phyloP scores from a whole-genome alignment of 1,140 invertebrate species.

The Leptinotarsa texana region DNA sequence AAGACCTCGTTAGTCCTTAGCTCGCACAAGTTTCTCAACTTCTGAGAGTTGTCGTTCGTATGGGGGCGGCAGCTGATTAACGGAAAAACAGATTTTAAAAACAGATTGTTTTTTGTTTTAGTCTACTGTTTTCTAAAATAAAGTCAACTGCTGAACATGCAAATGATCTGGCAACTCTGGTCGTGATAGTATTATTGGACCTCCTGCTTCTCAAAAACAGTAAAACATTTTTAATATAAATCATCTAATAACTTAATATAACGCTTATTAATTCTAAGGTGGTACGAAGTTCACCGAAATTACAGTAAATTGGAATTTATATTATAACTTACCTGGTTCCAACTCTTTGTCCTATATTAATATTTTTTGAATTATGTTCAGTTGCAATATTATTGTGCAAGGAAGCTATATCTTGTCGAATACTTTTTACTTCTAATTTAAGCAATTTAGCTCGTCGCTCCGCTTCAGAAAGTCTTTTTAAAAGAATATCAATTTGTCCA shows the following conservation, averaged over 20 bases:
- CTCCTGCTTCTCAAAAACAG: background rate
- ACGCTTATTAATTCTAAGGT: background rate
- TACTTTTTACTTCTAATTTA: constrained; percentile 31
- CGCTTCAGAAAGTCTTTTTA: constrained; percentile 31
- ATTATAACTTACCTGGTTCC: background rate
- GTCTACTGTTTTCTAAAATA: too few species aligned
- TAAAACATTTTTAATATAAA: background rate
- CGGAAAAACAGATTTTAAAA: too few species aligned
- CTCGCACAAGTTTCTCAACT: too few species aligned
- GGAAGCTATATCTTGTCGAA: constrained; percentile 28
- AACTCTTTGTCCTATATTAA: background rate
- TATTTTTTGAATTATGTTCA: background rate
- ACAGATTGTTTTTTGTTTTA: too few species aligned
- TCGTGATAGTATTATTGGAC: background rate
- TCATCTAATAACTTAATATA: background rate
- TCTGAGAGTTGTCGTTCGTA: too few species aligned
- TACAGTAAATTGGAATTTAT: background rate
- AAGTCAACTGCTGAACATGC: too few species aligned
- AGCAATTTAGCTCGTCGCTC: constrained; percentile 31
- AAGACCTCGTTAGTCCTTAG: too few species aligned
- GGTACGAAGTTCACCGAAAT: background rate
- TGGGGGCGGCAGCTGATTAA: too few species aligned
- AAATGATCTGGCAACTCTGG: background rate
- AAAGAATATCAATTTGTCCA: background rate
- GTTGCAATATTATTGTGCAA: background rate